phyloP scores from a whole-genome alignment of 2,888 invertebrate genomes.

The Bimastos eiseni region DNA sequence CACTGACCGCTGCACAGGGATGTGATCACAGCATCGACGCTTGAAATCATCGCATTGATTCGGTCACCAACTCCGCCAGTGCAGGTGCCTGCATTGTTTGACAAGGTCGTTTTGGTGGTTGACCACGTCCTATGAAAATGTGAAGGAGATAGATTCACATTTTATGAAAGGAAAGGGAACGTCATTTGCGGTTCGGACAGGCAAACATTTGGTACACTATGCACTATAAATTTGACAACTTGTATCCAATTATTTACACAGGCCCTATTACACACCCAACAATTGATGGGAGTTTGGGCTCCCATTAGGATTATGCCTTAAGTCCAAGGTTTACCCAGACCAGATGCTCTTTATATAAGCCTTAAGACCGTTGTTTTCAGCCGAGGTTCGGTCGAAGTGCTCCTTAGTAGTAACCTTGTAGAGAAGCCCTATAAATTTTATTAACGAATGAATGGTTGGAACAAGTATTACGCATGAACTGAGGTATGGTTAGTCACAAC shows the following conservation, averaged over 20 bases:
- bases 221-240: not conserved
- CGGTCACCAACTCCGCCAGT: constrained; percentile 16
- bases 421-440: too few relatives aligned
- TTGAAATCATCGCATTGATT: not conserved
- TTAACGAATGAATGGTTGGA: too few relatives aligned
- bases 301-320: too few relatives aligned
- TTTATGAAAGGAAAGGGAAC: too few relatives aligned
- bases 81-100: not conserved
- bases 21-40: not conserved
- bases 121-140: not conserved
- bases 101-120: not conserved
- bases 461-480: not conserved
- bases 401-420: too few relatives aligned
- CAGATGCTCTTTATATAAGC: too few relatives aligned
- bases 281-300: too few relatives aligned
- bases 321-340: too few relatives aligned
- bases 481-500: not conserved
- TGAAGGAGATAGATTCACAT: not conserved
- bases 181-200: not conserved
- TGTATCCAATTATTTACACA: not conserved
- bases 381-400: too few relatives aligned
- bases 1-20: constrained; percentile 8
- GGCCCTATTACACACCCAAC: not conserved
- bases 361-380: too few relatives aligned
- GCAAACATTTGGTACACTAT: not conserved